A percentile compares a stretch with the other conserved stretches of the same genome.
Conservation (phyloP, 2,888 invertebrate genomes). For the Caenorhabditis sinica region DNA sequence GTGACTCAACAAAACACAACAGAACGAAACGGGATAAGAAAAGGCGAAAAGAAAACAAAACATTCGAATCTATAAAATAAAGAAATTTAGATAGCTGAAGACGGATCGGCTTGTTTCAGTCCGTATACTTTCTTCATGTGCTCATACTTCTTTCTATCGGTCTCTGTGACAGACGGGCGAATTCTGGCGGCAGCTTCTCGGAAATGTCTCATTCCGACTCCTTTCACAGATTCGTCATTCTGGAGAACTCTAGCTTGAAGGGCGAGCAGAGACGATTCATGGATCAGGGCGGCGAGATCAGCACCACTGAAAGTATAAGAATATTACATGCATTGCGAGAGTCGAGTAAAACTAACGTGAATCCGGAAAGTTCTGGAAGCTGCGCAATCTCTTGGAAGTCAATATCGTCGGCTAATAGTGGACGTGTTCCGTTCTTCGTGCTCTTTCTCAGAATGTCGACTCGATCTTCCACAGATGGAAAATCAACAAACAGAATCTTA, state of each 20-base stretch:
- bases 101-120: slow-evolving; percentile 38
- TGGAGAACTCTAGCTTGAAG: slow-evolving; percentile 88
- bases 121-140: slow-evolving; percentile 74
- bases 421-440: slow-evolving; percentile 89
- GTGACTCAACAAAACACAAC: no score
- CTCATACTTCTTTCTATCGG: slow-evolving; percentile 90
- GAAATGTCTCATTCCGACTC: slow-evolving; percentile 69
- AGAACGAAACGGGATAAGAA: no score
- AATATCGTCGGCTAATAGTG: slow-evolving; percentile 89
- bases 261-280: slow-evolving; percentile 91
- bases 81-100: no score
- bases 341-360: slow-evolving; percentile 86
- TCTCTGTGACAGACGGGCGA: slow-evolving; percentile 89
- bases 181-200: slow-evolving; percentile 88
- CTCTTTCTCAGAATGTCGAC: slow-evolving; percentile 89
- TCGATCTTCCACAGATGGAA: slow-evolving; percentile 91
- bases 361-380: slow-evolving; percentile 88
- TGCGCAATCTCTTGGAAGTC: slow-evolving; percentile 88
- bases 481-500: slow-evolving; percentile 92
- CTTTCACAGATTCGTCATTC: slow-evolving; percentile 58
- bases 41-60: no score
- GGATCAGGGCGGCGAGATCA: slow-evolving; percentile 92
- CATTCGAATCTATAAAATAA: no score
- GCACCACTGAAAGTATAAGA: slow-evolving; percentile 88
- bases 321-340: no score